Percentiles rank a stretch among this genome's conserved stretches.
Conservation (phyloP, 30 jellyfish, hydroid and myxozoan species). For the Nemopilema nomurai region DNA sequence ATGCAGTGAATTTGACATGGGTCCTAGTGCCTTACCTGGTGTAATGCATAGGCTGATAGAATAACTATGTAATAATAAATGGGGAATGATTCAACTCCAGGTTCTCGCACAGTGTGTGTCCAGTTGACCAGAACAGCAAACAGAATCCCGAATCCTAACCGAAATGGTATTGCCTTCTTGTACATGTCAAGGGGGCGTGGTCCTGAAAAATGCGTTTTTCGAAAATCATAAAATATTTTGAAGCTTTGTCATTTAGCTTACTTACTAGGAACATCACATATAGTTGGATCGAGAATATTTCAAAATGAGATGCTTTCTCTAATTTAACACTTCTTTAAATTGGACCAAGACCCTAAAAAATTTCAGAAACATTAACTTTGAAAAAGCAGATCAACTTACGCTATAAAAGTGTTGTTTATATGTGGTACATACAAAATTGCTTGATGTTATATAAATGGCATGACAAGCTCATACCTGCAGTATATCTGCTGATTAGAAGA, state of each 20-base stretch:
- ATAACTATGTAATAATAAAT: conserved; percentile 72
- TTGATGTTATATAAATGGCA: not conserved
- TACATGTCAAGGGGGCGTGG: conserved; percentile 97
- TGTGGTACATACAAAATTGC: too few relatives aligned
- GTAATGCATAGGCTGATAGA: conserved; percentile 83
- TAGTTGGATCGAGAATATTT: too few relatives aligned
- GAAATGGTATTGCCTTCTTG: conserved; percentile 88
- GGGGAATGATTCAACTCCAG: conserved; percentile 86
- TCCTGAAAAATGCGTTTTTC: too few relatives aligned
- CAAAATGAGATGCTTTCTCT: too few relatives aligned
- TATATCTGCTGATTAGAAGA: conserved; percentile 83
- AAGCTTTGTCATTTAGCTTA: too few relatives aligned
- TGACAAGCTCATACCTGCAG: conserved; percentile 75
- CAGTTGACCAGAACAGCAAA: conserved; percentile 93
- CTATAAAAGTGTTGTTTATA: too few relatives aligned
- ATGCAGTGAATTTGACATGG: not conserved
- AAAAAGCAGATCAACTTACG: too few relatives aligned
- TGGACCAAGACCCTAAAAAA: too few relatives aligned
- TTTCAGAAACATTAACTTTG: too few relatives aligned
- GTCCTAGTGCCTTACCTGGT: conserved; percentile 75
- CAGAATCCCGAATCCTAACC: conserved; percentile 80
- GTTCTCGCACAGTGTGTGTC: conserved; percentile 80
- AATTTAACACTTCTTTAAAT: too few relatives aligned
- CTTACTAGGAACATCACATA: too few relatives aligned
- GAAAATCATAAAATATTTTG: too few relatives aligned